These are phyloP conservation scores for Drosophila jambulina DNA, from an alignment of 1,140 invertebrate genomes.

Conservation along the genomic window DNA sequence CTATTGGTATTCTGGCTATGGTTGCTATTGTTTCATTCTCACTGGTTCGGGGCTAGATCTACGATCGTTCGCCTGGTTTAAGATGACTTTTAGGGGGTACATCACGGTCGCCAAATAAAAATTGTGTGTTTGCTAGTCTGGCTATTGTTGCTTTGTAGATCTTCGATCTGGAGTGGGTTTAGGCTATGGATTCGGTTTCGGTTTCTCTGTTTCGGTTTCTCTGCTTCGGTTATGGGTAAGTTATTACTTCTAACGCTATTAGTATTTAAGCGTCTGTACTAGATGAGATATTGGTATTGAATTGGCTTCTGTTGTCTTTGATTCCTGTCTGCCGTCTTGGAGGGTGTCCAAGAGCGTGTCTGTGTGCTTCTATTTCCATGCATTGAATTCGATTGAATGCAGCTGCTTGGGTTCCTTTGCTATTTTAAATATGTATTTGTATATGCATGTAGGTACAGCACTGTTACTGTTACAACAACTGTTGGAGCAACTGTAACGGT, in stretches of 20 bases:
- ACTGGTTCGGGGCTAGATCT: constrained; percentile 12
- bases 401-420: constrained; percentile 31
- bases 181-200: constrained; percentile 16
- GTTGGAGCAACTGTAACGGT: constrained; percentile 1
- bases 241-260: constrained; percentile 49
- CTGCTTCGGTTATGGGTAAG: constrained; percentile 3
- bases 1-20: constrained; percentile 7
- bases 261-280: constrained; percentile 43
- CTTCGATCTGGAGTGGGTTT: constrained; percentile 2
- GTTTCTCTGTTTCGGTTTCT: neutral
- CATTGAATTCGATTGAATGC: constrained; percentile 29
- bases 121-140: constrained; percentile 9
- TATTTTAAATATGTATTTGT: constrained; percentile 52
- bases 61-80: constrained; percentile 8
- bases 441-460: constrained; percentile 45
- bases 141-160: constrained; percentile 7
- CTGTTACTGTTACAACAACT: neutral
- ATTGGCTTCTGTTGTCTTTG: constrained; percentile 14
- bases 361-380: constrained; percentile 32
- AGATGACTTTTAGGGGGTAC: neutral
- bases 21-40: constrained; percentile 9
- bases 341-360: constrained; percentile 2
- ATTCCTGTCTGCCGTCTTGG: constrained; percentile 16
- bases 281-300: constrained; percentile 51
- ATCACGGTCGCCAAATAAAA: constrained; percentile 25